These are phyloP conservation scores for Drosophila ficusphila DNA, from an alignment of 1,140 invertebrate genomes.

Conservation along the genomic window DNA sequence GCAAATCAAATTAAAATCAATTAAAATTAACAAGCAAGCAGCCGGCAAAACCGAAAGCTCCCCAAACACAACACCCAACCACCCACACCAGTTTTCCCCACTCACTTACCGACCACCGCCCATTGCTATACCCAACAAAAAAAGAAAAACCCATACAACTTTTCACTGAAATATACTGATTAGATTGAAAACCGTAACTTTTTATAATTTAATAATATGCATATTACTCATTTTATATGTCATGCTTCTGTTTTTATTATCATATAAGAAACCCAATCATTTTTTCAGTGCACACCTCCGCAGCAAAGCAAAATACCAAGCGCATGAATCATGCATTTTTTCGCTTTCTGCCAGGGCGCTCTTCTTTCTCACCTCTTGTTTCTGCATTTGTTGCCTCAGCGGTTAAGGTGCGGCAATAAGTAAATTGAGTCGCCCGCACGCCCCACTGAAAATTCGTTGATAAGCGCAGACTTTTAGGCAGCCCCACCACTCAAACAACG, in stretches of 20 bases:
- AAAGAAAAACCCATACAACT: too few relatives aligned
- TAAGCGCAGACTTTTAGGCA: conserved; percentile 59
- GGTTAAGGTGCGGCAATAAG: conserved; percentile 56
- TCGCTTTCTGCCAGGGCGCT: conserved; percentile 18
- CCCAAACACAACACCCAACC: conserved; percentile 28
- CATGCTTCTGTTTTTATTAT: background rate
- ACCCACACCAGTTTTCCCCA: conserved; percentile 6
- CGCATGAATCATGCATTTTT: conserved; percentile 69
- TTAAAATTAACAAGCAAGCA: conserved; percentile 77
- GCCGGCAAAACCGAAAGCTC: conserved; percentile 32
- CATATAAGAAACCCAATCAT: background rate
- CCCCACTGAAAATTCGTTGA: conserved; percentile 44
- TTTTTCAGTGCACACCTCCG: conserved; percentile 8
- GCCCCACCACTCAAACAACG: conserved; percentile 3
- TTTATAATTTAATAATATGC: too few relatives aligned
- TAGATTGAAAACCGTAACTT: too few relatives aligned
- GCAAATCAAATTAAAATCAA: conserved; percentile 77
- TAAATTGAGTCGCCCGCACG: conserved; percentile 45
- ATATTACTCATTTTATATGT: too few relatives aligned
- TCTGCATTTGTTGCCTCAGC: conserved; percentile 6
- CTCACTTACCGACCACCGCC: background rate
- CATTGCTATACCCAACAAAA: conserved; percentile 1
- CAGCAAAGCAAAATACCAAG: conserved; percentile 46
- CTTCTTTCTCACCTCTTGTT: conserved; percentile 32
- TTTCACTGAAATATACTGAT: too few relatives aligned